A percentile compares a stretch with the other conserved stretches of the same genome.
Conservation (phyloP, 1,140 invertebrate genomes). For the Mylabris phalerata region DNA sequence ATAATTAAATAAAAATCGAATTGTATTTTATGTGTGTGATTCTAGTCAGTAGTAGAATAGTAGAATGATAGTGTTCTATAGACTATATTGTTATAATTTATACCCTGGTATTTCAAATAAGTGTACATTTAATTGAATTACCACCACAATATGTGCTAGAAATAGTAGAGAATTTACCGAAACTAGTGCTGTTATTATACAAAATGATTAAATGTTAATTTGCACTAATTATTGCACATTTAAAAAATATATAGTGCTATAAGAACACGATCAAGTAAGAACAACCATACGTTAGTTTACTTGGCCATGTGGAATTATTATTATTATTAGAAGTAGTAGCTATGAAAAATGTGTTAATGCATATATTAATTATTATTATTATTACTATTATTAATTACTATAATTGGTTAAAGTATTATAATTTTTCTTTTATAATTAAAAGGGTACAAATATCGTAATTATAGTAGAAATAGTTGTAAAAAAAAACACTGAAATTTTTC, state of each 20-base stretch:
- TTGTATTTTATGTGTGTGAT: conserved; percentile 26
- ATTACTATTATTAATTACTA: conserved; percentile 10
- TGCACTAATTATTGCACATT: neutral
- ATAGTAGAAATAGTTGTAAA: neutral
- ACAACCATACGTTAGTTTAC: conserved; percentile 32
- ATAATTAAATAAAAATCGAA: conserved; percentile 1
- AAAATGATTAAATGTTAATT: neutral
- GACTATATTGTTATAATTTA: conserved; percentile 15
- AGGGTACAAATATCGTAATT: conserved; percentile 3
- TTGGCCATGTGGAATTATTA: conserved; percentile 37
- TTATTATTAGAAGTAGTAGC: conserved; percentile 24
- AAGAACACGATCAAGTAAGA: conserved; percentile 18
- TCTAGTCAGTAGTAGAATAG: conserved; percentile 1
- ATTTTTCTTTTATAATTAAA: conserved; percentile 5
- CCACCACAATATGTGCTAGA: neutral
- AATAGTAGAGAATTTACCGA: neutral
- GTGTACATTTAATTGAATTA: neutral
- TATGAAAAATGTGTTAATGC: conserved; percentile 19
- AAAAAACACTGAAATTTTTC: conserved; percentile 18
- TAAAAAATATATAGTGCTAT: neutral
- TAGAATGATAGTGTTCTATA: conserved; percentile 25
- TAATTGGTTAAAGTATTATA: conserved; percentile 5
- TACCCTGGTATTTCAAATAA: too few species aligned
- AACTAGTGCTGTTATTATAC: neutral
- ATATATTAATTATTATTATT: conserved; percentile 11